A percentile compares a stretch with the other conserved stretches of the same genome.
phyloP scores from a whole-genome alignment of 2,888 invertebrate genomes.

The Notodonta dromedarius region DNA sequence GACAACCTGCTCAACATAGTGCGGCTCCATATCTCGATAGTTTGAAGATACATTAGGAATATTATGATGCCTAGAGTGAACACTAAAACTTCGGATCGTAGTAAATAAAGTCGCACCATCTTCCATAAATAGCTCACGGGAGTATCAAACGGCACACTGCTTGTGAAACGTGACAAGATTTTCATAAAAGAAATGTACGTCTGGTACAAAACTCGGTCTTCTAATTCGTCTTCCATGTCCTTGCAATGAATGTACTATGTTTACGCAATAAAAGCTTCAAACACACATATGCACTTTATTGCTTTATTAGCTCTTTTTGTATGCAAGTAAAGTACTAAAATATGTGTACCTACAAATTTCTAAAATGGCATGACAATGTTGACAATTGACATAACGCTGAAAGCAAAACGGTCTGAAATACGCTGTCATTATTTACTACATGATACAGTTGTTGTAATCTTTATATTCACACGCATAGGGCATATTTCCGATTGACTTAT shows the following conservation, averaged over 20 bases:
- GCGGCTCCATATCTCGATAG: slow-evolving; percentile 92
- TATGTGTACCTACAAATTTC: slow-evolving; percentile 21
- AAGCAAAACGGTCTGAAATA: too few relatives aligned
- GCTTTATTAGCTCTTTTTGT: slow-evolving; percentile 8
- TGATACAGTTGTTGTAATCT: too few relatives aligned
- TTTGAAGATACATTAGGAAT: slow-evolving; percentile 92
- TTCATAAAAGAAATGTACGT: slow-evolving; percentile 94
- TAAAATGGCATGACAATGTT: slow-evolving; percentile 13
- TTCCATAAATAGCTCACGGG: slow-evolving; percentile 91
- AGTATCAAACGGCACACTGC: slow-evolving; percentile 91
- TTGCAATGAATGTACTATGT: slow-evolving; percentile 36
- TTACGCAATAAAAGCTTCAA: slow-evolving; percentile 30
- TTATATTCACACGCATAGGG: too few relatives aligned
- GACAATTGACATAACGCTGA: background rate
- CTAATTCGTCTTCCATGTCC: slow-evolving; percentile 96
- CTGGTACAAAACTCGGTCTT: slow-evolving; percentile 94
- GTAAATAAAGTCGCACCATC: slow-evolving; percentile 89
- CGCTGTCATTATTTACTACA: too few relatives aligned
- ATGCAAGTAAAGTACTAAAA: slow-evolving; percentile 2
- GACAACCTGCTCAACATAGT: slow-evolving; percentile 88
- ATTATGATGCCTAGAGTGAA: slow-evolving; percentile 88
- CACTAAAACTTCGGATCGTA: slow-evolving; percentile 92
- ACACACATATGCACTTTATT: slow-evolving; percentile 19
- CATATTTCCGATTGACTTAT: too few relatives aligned
- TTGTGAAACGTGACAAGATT: slow-evolving; percentile 91